Percentiles rank a stretch among this genome's conserved stretches.
phyloP scores from a whole-genome alignment of 2,797 vertebrate species.

The Sebastes taczanowskii region DNA sequence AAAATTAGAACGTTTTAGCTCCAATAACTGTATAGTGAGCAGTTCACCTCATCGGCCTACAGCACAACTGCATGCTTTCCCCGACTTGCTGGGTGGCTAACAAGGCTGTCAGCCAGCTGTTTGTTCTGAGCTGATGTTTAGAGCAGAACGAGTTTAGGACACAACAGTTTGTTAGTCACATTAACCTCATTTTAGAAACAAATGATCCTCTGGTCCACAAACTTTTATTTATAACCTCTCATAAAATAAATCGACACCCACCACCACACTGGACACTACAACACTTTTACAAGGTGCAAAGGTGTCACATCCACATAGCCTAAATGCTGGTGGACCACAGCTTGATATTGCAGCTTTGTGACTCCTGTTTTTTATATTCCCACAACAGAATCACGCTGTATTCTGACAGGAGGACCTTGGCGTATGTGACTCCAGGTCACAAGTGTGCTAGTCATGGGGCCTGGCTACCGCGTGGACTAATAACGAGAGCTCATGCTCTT shows the following conservation, averaged over 20 bases:
- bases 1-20: neutral
- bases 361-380: neutral
- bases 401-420: conserved; percentile 1
- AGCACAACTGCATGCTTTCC: neutral
- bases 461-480: conserved; percentile 14
- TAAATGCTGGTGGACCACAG: neutral
- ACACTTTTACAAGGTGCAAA: neutral
- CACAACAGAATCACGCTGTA: neutral
- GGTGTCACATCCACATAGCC: neutral
- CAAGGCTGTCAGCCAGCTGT: neutral
- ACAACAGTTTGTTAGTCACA: neutral
- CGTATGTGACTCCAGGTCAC: conserved; percentile 51
- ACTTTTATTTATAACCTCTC: neutral
- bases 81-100: neutral
- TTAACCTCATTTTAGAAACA: neutral
- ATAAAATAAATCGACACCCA: neutral
- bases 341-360: neutral
- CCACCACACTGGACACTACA: neutral
- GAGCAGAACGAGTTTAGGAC: neutral
- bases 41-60: neutral
- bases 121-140: neutral
- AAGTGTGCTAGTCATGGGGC: conserved; percentile 64
- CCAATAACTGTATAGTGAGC: neutral
- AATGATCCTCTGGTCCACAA: neutral
- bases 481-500: neutral